These are phyloP conservation scores for Megalops atlanticus DNA, from an alignment of 2,113 vertebrate genomes.

Conservation along the genomic window DNA sequence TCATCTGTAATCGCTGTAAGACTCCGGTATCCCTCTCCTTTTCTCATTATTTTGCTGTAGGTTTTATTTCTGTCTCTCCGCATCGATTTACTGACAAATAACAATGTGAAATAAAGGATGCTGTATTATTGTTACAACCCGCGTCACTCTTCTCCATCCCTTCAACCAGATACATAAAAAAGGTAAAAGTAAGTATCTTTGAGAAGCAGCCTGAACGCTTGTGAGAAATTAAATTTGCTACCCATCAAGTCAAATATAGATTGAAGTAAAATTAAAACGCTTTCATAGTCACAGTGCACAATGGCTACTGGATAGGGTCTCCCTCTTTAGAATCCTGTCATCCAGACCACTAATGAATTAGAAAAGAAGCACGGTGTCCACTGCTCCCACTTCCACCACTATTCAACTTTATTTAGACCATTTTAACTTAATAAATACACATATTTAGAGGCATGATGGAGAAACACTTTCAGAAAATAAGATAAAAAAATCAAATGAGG, in stretches of 20 bases:
- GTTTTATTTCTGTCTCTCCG: constrained; percentile 26
- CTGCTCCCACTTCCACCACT: background rate
- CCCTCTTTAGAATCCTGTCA: background rate
- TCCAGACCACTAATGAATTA: background rate
- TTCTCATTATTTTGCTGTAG: background rate
- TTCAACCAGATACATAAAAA: background rate
- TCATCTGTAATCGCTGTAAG: constrained; percentile 22
- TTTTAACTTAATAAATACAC: background rate
- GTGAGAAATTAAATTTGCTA: no score
- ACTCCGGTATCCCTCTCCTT: constrained; percentile 1
- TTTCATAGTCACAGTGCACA: background rate
- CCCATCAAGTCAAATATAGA: background rate
- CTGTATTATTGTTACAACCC: constrained; percentile 22
- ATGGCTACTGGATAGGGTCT: background rate
- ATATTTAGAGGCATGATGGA: background rate
- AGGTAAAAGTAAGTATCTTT: no score
- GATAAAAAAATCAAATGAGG: no score
- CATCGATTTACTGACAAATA: constrained; percentile 27
- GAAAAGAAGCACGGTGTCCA: background rate
- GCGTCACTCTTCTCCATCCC: background rate
- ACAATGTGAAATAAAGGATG: constrained; percentile 37
- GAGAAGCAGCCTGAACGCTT: no score
- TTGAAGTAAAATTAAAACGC: background rate
- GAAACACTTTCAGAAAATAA: no score
- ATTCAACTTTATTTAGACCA: background rate